Evolutionary conservation across 1,140 invertebrate species (phyloP), one percentile per base, ranked within the genome.

Genomic region (Apis laboriosa): DNA sequence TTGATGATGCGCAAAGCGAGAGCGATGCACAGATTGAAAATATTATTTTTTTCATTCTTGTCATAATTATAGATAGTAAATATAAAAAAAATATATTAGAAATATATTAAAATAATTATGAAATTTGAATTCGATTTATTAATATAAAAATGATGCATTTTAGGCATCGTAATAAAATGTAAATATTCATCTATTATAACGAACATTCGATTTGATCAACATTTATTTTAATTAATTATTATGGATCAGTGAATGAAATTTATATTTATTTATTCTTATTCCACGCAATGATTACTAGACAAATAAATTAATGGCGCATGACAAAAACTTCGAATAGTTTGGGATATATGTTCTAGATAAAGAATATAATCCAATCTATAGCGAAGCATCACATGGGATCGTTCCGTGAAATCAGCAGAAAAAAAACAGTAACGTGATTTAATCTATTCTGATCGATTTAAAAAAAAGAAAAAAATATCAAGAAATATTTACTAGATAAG

Each of bases 361-460:
- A 78, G 60, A 76, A 55, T 49, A 70, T 78, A 78, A 58, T 70
- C 77, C 55, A 70, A 70, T 78, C 64, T 78, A 60, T 64, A 56
- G n/a, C 76, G 64, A 77, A 55, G 64, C 28, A 60, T 78, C 34
- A 24, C 53, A 55, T 68, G 21, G 64, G 51, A 56, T 78, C 51
- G 61, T 49, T n/a, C 15, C 8, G 58, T 51, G 51, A 49, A 77
- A 55, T 66, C 51, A 77, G 61, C 63, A 66, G 15, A 77, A 76
- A 64, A 64, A 34, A 73, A 73, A 58, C 11, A 64, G n/a, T 74
- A 19, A 53, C 13, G 49, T 53, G 43, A 63, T 51, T 49, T 76
- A 77, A 77, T 77, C 51, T 28, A 28, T 43, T 53, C 8, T 21
- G 75, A 17, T 43, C 56, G 19, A 4, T 77, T 53, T 34, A 34